Conservation (phyloP, 2,888 invertebrate genomes). For the Sinodicranocentrus sp. region DNA sequence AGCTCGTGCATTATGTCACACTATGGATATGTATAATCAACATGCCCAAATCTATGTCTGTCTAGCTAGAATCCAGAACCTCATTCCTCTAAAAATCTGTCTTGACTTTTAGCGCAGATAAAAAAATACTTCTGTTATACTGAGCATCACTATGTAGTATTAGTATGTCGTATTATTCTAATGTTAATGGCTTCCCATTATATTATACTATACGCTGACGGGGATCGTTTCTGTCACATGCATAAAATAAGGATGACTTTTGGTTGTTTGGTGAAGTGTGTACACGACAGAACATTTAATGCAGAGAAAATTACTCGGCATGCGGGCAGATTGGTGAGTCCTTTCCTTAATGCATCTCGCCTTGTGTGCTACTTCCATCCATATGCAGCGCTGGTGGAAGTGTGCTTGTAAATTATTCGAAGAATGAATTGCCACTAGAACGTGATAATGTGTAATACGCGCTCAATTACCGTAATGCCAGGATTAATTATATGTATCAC, state of each 20-base stretch:
- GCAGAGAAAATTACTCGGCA: too few relatives aligned
- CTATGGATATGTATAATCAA: too few relatives aligned
- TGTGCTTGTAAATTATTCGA: background rate
- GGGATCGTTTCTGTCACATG: constrained; percentile 8
- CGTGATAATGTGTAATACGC: constrained; percentile 29
- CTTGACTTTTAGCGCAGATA: too few relatives aligned
- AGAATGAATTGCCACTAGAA: background rate
- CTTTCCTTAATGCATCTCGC: background rate
- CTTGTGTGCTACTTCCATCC: background rate
- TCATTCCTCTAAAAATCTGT: too few relatives aligned
- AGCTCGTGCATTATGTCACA: too few relatives aligned
- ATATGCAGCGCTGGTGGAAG: background rate
- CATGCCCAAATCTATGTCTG: too few relatives aligned
- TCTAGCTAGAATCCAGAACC: too few relatives aligned
- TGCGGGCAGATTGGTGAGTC: background rate
- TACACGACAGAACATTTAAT: too few relatives aligned
- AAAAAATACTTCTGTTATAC: too few relatives aligned
- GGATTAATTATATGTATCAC: constrained; percentile 36
- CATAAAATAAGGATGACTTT: background rate
- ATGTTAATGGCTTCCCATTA: background rate
- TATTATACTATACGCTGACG: background rate
- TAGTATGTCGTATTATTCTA: background rate
- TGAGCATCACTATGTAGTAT: too few relatives aligned
- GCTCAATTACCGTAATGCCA: constrained; percentile 36
- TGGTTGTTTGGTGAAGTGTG: constrained; percentile 4